Evolutionary conservation across 2,888 invertebrate species (phyloP).

Genomic region (Tiliacea aurago): DNA sequence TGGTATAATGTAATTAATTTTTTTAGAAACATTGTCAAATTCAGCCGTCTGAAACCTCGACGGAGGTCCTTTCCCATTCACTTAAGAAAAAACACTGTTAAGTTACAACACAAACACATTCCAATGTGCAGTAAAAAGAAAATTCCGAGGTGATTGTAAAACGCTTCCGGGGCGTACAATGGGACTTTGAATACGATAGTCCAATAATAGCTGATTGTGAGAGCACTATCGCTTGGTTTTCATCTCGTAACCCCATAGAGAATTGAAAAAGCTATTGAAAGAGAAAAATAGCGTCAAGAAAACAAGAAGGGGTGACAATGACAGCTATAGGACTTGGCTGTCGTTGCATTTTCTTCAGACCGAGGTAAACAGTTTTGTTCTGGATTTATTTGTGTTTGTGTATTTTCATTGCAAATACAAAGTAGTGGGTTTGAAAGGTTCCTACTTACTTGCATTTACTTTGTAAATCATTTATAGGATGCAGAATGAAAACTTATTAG

Average conservation of each 20-base stretch:
- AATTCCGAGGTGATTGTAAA: slow-evolving; percentile 46
- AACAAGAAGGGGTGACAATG: slow-evolving; percentile 37
- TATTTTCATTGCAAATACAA: slow-evolving; percentile 14
- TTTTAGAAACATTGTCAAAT: not conserved
- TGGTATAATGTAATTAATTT: not conserved
- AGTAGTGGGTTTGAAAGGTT: slow-evolving; percentile 13
- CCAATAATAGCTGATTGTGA: slow-evolving; percentile 59
- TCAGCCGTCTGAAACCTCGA: not conserved
- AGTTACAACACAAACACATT: slow-evolving; percentile 37
- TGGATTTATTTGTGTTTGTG: slow-evolving; percentile 5
- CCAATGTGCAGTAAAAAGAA: slow-evolving; percentile 44
- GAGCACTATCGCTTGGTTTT: slow-evolving; percentile 53
- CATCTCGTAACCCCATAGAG: slow-evolving; percentile 54
- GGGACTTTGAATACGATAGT: slow-evolving; percentile 58
- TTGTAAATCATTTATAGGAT: not conserved
- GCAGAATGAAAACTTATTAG: not conserved
- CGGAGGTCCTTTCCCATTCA: not conserved
- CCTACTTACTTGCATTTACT: not conserved
- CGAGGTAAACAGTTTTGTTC: slow-evolving; percentile 7
- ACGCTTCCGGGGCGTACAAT: slow-evolving; percentile 45
- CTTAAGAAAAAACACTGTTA: slow-evolving; percentile 14
- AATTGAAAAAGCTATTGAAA: slow-evolving; percentile 52
- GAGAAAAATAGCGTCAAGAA: slow-evolving; percentile 29
- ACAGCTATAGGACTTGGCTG: slow-evolving; percentile 41
- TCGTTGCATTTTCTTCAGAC: slow-evolving; percentile 32